phyloP scores from a whole-genome alignment of 1,140 invertebrate species.

The Temnothorax curvispinosus region DNA sequence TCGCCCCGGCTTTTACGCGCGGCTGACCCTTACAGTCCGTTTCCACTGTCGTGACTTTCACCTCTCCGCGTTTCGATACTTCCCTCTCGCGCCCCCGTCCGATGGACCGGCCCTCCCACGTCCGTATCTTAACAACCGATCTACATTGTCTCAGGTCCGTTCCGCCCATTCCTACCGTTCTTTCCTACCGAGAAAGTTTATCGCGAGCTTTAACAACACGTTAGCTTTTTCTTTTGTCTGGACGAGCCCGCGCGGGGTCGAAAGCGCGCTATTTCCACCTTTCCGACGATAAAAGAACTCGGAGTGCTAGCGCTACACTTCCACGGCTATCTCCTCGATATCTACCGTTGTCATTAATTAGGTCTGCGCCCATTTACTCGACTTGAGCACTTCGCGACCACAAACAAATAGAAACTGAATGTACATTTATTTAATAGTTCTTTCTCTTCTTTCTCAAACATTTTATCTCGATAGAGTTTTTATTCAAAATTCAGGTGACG shows the following conservation, averaged over 20 bases:
- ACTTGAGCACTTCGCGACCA: neutral
- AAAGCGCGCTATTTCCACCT: constrained; percentile 61
- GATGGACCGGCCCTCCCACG: constrained; percentile 53
- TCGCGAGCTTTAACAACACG: constrained; percentile 66
- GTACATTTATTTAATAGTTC: neutral
- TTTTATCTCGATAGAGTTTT: neutral
- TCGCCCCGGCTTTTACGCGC: constrained; percentile 55
- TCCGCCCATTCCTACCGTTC: constrained; percentile 68
- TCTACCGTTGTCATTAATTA: constrained; percentile 67
- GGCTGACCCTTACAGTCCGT: constrained; percentile 76
- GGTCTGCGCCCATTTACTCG: constrained; percentile 35
- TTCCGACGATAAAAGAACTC: constrained; percentile 67
- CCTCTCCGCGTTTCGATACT: constrained; percentile 25
- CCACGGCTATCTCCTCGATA: constrained; percentile 58
- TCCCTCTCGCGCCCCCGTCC: constrained; percentile 22
- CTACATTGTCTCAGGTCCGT: constrained; percentile 82
- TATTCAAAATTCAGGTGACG: neutral
- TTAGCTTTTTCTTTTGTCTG: constrained; percentile 49
- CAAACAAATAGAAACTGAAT: constrained; percentile 13
- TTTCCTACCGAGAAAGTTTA: constrained; percentile 61
- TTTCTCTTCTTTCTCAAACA: neutral
- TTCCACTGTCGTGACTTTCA: constrained; percentile 60
- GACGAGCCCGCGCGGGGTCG: constrained; percentile 11
- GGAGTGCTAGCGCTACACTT: constrained; percentile 27
- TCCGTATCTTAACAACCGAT: constrained; percentile 83